Conservation (phyloP, 1,140 invertebrate species). For the Geopemphigus sp. region DNA sequence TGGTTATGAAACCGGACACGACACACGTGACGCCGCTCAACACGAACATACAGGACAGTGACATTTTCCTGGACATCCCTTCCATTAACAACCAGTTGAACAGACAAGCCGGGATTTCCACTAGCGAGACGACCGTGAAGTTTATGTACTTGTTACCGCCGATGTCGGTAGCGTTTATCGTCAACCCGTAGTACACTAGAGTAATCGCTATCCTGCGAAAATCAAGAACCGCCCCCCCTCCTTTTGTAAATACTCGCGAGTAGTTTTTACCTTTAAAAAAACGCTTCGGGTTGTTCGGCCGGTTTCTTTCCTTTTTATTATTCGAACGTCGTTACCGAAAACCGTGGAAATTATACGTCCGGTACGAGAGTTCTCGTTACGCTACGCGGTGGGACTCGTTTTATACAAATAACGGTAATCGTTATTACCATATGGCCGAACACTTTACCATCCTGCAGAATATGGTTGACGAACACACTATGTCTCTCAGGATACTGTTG, state of each 20-base stretch:
- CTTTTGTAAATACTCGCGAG: too few relatives aligned
- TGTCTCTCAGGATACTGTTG: background rate
- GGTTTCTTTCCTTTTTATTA: too few relatives aligned
- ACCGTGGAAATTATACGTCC: too few relatives aligned
- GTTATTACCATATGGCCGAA: conserved; percentile 27
- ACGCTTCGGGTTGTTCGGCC: too few relatives aligned
- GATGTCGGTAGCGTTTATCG: conserved; percentile 59
- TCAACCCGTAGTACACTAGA: conserved; percentile 71
- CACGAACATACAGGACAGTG: conserved; percentile 47
- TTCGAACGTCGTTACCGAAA: too few relatives aligned
- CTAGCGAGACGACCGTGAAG: conserved; percentile 58
- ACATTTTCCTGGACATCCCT: conserved; percentile 47
- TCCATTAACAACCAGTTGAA: conserved; percentile 50
- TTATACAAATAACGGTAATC: too few relatives aligned
- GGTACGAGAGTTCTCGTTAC: too few relatives aligned
- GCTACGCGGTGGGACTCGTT: too few relatives aligned
- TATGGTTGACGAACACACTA: background rate
- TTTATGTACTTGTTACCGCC: conserved; percentile 57
- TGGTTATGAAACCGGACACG: conserved; percentile 49
- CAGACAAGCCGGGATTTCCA: conserved; percentile 57
- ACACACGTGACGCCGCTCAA: conserved; percentile 51
- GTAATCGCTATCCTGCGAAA: conserved; percentile 64
- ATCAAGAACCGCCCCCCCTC: background rate
- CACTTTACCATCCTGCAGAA: conserved; percentile 1
- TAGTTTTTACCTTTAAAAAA: too few relatives aligned